Evolutionary conservation across 92 coral and sea anemone species (phyloP), one percentile per base, ranked within the genome.

Genomic region (Montipora capitata): DNA sequence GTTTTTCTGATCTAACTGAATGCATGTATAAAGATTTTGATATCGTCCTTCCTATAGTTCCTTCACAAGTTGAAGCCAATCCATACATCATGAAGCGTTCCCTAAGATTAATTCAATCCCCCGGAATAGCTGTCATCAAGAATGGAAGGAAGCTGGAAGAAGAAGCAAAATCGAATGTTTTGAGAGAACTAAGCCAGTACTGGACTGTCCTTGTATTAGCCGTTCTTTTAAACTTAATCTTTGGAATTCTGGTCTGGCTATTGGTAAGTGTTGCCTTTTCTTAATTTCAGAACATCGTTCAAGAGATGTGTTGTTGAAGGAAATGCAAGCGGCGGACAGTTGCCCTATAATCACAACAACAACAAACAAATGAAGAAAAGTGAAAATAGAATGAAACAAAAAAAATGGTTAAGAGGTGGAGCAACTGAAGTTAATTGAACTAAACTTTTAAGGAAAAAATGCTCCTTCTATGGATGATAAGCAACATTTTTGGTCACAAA

Each of bases 191-290:
- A 44, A 67, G 72, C 2, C 85, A 77, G 45, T 70, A 77, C 5
- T 87, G 92, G 94, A 87, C 94, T 0, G 83, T 82, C 6, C 5
- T 80, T 0, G 85, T 54, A 38, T 41, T 80, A 0, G 65, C 43
- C 12, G 42, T 79, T 6, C 74, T 79, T 6, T 67, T 91, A 40
- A 67, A 45, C 27, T 74, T 61, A 13, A 79, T 79, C 16, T 79
- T 79, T 49, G 84, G 84, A 44, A 79, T 79, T 41, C 73, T 79
- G 3, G 49, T 79, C 13, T 79, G 84, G 84, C 74, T 59, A 42
- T 12, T 79, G 84, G 84, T 79, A 14, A 79, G 84, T 79, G 3
- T 11, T 18, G 1, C 0, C 38, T 4, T 67, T 67, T 3, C 5
- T 17, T 18, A 9, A 17, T 0, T 0, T 8, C 12, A 27, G 10